Base-by-base conservation (phyloP, 64 coral and sea anemone genomes). In the Exaiptasia diaphana region DNA sequence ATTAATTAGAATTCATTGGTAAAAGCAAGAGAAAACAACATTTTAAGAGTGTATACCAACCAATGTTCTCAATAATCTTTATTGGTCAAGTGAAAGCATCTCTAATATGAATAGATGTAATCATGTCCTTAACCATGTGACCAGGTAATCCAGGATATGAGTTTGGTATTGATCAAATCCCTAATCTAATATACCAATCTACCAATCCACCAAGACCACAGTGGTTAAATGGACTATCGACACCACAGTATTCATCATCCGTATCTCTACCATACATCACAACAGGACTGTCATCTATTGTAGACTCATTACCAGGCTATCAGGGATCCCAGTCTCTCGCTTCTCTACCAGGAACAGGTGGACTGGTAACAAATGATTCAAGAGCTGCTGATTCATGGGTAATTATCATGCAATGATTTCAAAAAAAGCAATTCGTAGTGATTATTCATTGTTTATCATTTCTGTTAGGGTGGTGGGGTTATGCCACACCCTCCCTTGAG, bases 401-500 rank as follows among this genome's bases (percentile, higher is more conserved):
- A 44, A 84, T 48, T 35, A 18, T 5, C 0, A 9, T 4, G 5
- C 7, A 40, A 15, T 7, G 55, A 9, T 25, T 4, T 30, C 29
- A 40, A 2, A 26, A 32, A 12, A 2, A 14, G 13, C 21, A n/a
- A 21, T 23, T 63, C 3, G 59, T 11, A 31, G n/a, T 12, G 28
- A 5, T 63, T 5, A 55, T 55, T 15, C 20, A 55, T 55, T 17
- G 4, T 55, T 9, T 21, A 55, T 35, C 21, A 20, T 35, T 17
- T 20, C n/a, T 25, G 10, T 73, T 32, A 73, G 69, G 69, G 40
- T 27, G 69, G 69, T 41, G 56, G 34, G 50, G 90, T 93, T 5
- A 87, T 93, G 90, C 90, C 90, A 55, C 90, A 93, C 60, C 90
- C 90, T 49, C 90, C 90, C 2, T 68, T 87, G 57, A 82, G 90